Evolutionary conservation across 2,113 vertebrate genomes (phyloP).

Genomic region (Zapornia atra): DNA sequence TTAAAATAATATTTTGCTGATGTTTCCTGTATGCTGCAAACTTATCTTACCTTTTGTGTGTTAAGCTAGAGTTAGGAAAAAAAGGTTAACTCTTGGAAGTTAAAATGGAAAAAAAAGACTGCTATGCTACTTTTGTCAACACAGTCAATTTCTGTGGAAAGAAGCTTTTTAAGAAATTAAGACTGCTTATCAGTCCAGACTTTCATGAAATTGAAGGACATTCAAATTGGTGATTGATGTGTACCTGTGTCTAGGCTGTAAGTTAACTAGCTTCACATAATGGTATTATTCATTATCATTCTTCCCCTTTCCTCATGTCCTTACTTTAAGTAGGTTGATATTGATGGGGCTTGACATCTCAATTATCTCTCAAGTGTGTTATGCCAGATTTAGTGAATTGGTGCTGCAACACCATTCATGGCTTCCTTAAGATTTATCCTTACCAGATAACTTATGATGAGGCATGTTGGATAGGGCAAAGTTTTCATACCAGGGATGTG

Average conservation of each 20-base stretch:
- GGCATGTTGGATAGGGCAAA: background rate
- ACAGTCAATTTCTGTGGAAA: background rate
- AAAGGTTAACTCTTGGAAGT: background rate
- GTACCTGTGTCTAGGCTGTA: background rate
- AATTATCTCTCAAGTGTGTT: background rate
- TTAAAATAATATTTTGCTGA: background rate
- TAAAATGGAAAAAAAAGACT: background rate
- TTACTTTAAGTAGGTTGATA: conserved; percentile 11
- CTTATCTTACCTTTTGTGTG: background rate
- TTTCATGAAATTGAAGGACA: background rate
- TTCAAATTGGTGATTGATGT: background rate
- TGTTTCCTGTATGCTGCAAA: background rate
- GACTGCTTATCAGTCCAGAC: background rate
- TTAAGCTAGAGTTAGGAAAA: background rate
- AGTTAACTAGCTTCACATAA: background rate
- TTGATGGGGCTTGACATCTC: conserved; percentile 41
- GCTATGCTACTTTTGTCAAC: background rate
- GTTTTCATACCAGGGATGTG: background rate
- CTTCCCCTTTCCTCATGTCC: background rate
- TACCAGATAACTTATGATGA: background rate
- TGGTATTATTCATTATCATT: background rate
- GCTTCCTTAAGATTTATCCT: background rate
- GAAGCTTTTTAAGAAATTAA: background rate
- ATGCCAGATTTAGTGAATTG: background rate
- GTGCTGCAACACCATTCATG: background rate